Evolutionary conservation across 2,113 vertebrate genomes (phyloP).

Genomic region (Odontophorus gujanensis): DNA sequence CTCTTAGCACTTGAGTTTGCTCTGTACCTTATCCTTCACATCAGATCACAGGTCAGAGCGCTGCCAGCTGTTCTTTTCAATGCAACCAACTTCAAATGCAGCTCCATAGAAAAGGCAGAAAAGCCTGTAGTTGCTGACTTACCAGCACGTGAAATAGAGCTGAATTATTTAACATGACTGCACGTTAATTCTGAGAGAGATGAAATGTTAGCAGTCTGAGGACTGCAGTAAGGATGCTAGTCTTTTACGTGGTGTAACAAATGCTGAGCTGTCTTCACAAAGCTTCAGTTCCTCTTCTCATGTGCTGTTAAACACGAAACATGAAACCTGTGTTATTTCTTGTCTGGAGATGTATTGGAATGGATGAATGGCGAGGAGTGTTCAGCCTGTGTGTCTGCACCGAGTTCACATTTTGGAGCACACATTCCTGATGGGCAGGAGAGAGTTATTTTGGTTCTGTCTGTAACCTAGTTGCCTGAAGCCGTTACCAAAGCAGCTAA

Average conservation of each 20-base stretch:
- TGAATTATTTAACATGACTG: not conserved
- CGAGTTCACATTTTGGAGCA: not conserved
- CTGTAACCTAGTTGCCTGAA: not conserved
- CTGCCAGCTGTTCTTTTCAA: not conserved
- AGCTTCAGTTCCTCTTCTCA: not conserved
- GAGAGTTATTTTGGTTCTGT: not conserved
- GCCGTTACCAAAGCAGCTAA: not conserved
- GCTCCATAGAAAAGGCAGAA: not conserved
- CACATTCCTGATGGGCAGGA: not conserved
- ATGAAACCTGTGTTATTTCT: not conserved
- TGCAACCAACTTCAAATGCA: not conserved
- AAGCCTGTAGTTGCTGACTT: not conserved
- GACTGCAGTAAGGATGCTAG: not conserved
- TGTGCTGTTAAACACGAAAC: not conserved
- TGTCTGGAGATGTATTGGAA: not conserved
- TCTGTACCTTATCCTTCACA: not conserved
- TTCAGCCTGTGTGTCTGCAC: not conserved
- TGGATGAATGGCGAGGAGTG: not conserved
- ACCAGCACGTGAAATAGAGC: not conserved
- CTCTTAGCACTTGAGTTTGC: not conserved
- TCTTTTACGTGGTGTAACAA: fast-evolving
- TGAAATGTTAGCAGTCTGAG: not conserved
- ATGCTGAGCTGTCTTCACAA: fast-evolving
- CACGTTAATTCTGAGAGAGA: not conserved
- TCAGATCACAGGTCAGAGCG: not conserved